A percentile compares a stretch with the other conserved stretches of the same genome.
phyloP scores from a whole-genome alignment of 2,113 vertebrate species.

The Tachysurus fulvidraco region DNA sequence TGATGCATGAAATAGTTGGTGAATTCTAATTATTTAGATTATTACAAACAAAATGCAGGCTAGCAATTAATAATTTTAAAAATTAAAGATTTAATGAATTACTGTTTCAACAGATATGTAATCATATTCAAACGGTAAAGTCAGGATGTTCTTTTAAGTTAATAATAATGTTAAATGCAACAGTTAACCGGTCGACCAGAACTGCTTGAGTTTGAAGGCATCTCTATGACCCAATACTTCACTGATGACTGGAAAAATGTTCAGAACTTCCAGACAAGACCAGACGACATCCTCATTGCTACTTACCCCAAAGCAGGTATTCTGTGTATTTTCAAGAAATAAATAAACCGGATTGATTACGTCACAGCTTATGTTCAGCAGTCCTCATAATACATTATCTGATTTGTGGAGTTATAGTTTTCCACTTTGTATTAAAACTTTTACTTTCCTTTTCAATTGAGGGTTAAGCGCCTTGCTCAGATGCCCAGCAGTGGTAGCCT shows the following conservation, averaged over 20 bases:
- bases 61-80: background rate
- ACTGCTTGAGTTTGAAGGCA: conserved; percentile 66
- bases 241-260: conserved; percentile 76
- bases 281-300: conserved; percentile 78
- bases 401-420: too few relatives aligned
- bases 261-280: conserved; percentile 74
- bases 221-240: conserved; percentile 62
- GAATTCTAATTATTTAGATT: background rate
- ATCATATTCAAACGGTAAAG: background rate
- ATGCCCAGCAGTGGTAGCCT: too few relatives aligned
- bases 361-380: too few relatives aligned
- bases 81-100: background rate
- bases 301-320: conserved; percentile 83
- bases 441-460: too few relatives aligned
- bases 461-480: too few relatives aligned
- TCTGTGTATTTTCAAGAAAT: background rate
- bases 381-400: too few relatives aligned
- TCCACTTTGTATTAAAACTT: too few relatives aligned
- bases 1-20: background rate
- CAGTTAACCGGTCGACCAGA: conserved; percentile 40
- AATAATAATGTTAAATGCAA: background rate
- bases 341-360: too few relatives aligned
- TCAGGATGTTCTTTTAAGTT: background rate
- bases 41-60: background rate
- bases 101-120: background rate